Percentiles rank a stretch among this genome's conserved stretches.
Evolutionary conservation across 2,797 vertebrate species (phyloP).

Genomic region (Hirundo rustica): DNA sequence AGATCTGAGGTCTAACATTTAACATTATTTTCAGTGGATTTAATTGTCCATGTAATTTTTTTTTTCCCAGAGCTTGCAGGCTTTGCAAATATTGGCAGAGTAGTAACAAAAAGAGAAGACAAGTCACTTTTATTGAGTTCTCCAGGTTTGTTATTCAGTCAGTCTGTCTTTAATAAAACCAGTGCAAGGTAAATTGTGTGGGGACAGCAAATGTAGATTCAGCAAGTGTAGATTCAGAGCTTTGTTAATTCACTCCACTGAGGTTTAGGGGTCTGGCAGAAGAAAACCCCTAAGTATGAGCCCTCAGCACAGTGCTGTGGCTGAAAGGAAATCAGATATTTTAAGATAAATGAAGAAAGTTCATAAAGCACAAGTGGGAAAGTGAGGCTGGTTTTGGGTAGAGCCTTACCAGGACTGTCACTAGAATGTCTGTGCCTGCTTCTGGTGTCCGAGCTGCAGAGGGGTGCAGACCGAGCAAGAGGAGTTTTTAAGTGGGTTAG

Average conservation of each 20-base stretch:
- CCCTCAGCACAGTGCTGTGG: background rate
- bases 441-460: background rate
- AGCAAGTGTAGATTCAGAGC: background rate
- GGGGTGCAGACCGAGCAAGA: background rate
- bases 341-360: background rate
- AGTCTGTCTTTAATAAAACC: background rate
- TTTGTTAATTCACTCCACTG: background rate
- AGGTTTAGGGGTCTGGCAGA: background rate
- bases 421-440: background rate
- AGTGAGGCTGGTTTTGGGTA: background rate
- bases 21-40: background rate
- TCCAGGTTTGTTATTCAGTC: background rate
- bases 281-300: background rate
- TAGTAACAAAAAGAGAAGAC: background rate
- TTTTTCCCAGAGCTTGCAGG: background rate
- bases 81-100: background rate
- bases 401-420: background rate
- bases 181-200: too few relatives aligned
- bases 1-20: background rate
- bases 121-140: background rate
- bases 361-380: background rate
- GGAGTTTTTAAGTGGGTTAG: background rate
- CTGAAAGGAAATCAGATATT: background rate
- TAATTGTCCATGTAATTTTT: background rate
- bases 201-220: fast-evolving